Conservation (phyloP, 2,888 invertebrate species). For the Leucania comma region DNA sequence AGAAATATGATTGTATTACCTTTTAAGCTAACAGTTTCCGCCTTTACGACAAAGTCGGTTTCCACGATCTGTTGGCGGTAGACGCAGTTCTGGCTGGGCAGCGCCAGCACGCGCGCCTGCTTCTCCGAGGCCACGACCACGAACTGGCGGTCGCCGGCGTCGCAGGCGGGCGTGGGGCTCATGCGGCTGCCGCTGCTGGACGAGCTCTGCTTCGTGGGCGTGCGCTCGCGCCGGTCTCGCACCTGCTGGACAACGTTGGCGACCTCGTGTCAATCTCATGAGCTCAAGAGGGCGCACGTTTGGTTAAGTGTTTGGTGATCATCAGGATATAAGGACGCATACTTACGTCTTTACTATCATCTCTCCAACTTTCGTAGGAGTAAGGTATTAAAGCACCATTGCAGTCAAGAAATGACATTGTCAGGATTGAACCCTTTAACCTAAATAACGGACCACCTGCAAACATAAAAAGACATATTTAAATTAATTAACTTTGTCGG, state of each 20-base stretch:
- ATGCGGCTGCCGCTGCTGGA: constrained; percentile 92
- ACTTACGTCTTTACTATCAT: constrained; percentile 94
- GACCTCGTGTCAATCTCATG: no score
- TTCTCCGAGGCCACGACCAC: constrained; percentile 98
- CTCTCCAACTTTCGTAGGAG: constrained; percentile 98
- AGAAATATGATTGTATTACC: constrained; percentile 86
- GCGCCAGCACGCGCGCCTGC: constrained; percentile 97
- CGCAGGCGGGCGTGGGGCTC: constrained; percentile 93
- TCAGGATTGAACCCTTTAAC: constrained; percentile 98
- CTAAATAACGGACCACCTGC: constrained; percentile 98
- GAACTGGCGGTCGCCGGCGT: constrained; percentile 95
- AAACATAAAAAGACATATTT: constrained; percentile 65
- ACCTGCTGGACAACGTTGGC: constrained; percentile 64
- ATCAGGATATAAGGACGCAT: background rate
- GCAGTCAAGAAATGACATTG: constrained; percentile 99
- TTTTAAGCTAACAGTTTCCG: constrained; percentile 97
- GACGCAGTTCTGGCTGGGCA: constrained; percentile 98
- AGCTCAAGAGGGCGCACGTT: background rate
- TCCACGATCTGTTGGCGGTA: constrained; percentile 98
- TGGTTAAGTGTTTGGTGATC: background rate
- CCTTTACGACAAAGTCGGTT: constrained; percentile 97
- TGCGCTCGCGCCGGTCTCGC: constrained; percentile 86
- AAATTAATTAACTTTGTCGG: background rate
- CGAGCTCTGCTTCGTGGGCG: constrained; percentile 92
- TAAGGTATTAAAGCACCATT: constrained; percentile 97